phyloP scores from a whole-genome alignment of 30 jellyfish, hydroid and myxozoan genomes.

The Hydractinia symbiolongicarpus region DNA sequence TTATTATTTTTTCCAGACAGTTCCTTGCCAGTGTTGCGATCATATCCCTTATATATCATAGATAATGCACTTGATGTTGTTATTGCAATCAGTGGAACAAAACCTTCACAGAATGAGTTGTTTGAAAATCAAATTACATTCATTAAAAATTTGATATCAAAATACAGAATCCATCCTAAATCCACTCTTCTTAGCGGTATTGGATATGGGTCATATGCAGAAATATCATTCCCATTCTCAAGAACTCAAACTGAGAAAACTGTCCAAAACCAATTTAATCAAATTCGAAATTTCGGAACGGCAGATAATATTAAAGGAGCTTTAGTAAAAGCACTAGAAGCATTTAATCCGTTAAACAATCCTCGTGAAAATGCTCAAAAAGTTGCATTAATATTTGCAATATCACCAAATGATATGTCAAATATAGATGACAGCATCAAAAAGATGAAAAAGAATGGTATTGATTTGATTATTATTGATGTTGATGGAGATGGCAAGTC shows the following conservation, averaged over 20 bases:
- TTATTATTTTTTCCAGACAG: no score
- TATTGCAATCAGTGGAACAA: conserved; percentile 2
- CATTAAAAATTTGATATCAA: conserved; percentile 15
- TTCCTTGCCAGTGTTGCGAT: no score
- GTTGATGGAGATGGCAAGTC: conserved; percentile 17
- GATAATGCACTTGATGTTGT: conserved; percentile 10
- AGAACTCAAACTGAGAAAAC: no score
- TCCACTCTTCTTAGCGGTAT: conserved; percentile 39
- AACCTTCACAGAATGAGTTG: neutral
- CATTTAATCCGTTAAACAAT: conserved; percentile 31
- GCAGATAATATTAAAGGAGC: no score
- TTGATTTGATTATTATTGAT: conserved; percentile 4
- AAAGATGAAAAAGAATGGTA: neutral
- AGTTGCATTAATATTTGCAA: conserved; percentile 33
- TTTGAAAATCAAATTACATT: conserved; percentile 44
- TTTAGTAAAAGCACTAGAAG: no score
- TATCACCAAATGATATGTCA: neutral
- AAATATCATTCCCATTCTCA: no score
- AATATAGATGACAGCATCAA: neutral
- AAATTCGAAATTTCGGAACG: no score
- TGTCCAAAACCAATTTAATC: no score
- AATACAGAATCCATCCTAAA: conserved; percentile 26
- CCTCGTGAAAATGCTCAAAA: conserved; percentile 52
- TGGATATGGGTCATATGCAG: conserved; percentile 41
- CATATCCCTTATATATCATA: neutral